Base-by-base conservation (phyloP, 2,797 vertebrate genomes). In the Steatocranus sp. region DNA sequence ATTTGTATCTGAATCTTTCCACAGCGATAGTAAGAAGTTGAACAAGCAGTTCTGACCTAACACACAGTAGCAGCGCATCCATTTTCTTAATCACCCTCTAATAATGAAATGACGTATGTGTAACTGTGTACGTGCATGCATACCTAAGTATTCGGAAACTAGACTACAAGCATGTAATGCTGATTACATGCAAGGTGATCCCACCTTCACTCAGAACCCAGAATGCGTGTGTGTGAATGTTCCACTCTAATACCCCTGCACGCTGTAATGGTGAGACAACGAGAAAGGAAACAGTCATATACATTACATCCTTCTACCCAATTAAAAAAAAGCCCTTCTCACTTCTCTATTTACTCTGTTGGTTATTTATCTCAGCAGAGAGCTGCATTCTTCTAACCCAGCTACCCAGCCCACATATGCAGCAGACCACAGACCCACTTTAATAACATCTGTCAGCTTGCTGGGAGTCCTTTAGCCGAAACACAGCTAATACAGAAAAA, bases 171-270 rank as follows among this genome's bases (percentile, higher is more conserved):
- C 58, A 80, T 84, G 86, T 81, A 82, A 81, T 82, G 58, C 41
- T 88, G 84, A 89, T 87, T 77, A 86, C 80, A 86, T 30, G 81
- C 51, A 88, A 88, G 41, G 61, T 80, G 84, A 89, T 50, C 88
- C 73, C 79, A 75, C 74, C 79, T 85, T 87, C 90, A 86, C 56
- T 88, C 82, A 76, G 50, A 30, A 58, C 68, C 51, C 3, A 48
- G 34, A 23, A 38, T 66, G 77, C 32, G n/a, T 54, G 41, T 36
- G 34, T 77, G 48, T 74, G 34, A 58, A 17, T 58, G 70, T 48
- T 11, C 3, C 18, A 63, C 56, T 75, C 61, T 58, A 49, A 73
- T 54, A 46, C 11, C 68, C 30, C 5, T 46, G 38, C 32, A 77
- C 68, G 49, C 53, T 87, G 83, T 82, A 25, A 75, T 27, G 23